A percentile compares a stretch with the other conserved stretches of the same genome.
phyloP scores from a whole-genome alignment of 1,140 invertebrate species.

The Temnothorax nylanderi region DNA sequence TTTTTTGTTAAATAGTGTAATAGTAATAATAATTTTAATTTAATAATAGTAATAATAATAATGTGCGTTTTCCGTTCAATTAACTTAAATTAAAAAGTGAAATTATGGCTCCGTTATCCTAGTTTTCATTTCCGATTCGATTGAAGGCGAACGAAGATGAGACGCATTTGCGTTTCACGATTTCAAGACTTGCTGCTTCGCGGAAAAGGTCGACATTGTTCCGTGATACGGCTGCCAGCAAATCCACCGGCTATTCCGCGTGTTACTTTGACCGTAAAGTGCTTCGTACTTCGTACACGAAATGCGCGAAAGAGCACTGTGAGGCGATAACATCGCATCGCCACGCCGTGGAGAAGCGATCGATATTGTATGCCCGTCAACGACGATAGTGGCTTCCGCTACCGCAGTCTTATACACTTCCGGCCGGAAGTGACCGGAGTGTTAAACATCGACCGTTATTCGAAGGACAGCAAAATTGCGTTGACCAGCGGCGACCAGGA shows the following conservation, averaged over 20 bases:
- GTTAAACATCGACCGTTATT: constrained; percentile 30
- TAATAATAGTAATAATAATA: background rate
- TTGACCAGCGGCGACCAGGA: background rate
- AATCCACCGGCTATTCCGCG: constrained; percentile 11
- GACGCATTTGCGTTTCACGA: background rate
- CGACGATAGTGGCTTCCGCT: constrained; percentile 43
- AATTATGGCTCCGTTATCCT: background rate
- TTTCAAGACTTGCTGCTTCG: background rate
- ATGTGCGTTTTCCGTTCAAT: background rate
- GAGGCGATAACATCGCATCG: constrained; percentile 42
- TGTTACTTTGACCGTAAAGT: constrained; percentile 10
- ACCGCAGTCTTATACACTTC: constrained; percentile 66
- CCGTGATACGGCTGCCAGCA: background rate
- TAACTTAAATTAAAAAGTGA: background rate
- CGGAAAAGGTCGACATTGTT: background rate
- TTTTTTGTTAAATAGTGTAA: too few relatives aligned
- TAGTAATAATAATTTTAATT: too few relatives aligned
- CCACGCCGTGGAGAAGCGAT: constrained; percentile 34
- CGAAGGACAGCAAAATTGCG: background rate
- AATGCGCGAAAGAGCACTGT: constrained; percentile 26
- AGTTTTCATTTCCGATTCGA: background rate
- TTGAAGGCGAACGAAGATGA: background rate
- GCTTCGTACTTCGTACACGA: background rate
- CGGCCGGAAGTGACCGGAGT: constrained; percentile 62
- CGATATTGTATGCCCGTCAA: constrained; percentile 62